phyloP scores from a whole-genome alignment of 2,888 invertebrate genomes.

The Nemoura dubitans region DNA sequence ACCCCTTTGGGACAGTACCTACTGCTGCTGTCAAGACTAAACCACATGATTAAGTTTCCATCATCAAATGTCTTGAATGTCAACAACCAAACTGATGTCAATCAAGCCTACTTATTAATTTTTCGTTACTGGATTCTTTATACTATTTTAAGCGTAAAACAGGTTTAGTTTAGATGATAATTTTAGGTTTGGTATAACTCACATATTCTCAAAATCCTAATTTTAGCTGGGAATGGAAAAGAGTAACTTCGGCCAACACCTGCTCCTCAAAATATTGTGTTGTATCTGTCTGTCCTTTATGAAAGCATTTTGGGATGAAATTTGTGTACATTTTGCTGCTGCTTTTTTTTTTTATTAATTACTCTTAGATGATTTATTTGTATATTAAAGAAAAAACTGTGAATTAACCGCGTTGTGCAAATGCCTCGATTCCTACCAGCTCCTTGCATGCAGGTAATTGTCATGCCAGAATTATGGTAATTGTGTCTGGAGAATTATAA shows the following conservation, averaged over 20 bases:
- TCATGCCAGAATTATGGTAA: background rate
- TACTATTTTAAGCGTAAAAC: background rate
- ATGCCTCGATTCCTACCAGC: background rate
- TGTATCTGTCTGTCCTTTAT: constrained; percentile 14
- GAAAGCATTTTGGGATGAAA: background rate
- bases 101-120: background rate
- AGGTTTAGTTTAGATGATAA: background rate
- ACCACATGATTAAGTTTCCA: no score
- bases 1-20: no score
- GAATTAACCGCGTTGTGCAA: background rate
- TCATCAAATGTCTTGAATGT: no score
- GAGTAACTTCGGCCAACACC: constrained; percentile 19
- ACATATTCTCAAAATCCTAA: background rate
- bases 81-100: no score
- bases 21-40: no score
- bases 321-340: background rate
- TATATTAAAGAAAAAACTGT: constrained; percentile 46
- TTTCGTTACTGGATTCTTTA: background rate
- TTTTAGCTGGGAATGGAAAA: background rate
- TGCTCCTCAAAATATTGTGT: constrained; percentile 20
- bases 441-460: background rate
- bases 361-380: constrained; percentile 46
- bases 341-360: constrained; percentile 23
- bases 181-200: constrained; percentile 28
- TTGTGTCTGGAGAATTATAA: background rate